These are phyloP conservation scores for Borostomias antarcticus DNA, from an alignment of 2,797 vertebrate genomes.

Conservation along the genomic window DNA sequence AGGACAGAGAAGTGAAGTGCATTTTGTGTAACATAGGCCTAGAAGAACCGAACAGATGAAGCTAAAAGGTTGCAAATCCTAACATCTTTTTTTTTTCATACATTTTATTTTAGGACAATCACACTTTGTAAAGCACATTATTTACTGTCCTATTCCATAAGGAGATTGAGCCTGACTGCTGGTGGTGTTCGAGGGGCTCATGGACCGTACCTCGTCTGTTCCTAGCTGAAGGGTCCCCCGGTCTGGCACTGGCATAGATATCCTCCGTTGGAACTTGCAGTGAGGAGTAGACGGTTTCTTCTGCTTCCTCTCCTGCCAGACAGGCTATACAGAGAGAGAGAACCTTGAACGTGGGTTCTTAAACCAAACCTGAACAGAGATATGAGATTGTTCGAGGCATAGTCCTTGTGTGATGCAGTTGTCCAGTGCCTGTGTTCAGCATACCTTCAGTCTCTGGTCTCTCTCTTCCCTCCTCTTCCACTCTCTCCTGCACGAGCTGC, in stretches of 20 bases:
- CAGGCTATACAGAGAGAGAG: constrained; percentile 13
- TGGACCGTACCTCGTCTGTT: constrained; percentile 54
- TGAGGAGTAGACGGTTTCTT: constrained; percentile 43
- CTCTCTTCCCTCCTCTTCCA: background rate
- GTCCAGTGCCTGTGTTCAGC: background rate
- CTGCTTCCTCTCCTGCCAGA: constrained; percentile 48
- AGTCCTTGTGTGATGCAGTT: background rate
- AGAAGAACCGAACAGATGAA: too few relatives aligned
- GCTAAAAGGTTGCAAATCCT: too few relatives aligned
- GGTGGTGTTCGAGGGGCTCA: background rate
- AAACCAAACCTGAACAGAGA: background rate
- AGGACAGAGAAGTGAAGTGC: too few relatives aligned
- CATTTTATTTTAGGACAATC: too few relatives aligned
- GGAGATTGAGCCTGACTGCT: too few relatives aligned
- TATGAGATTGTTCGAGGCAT: background rate
- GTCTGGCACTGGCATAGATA: constrained; percentile 54
- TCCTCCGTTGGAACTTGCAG: constrained; percentile 56
- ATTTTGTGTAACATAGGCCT: too few relatives aligned
- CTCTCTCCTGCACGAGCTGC: background rate
- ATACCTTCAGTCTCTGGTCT: constrained; percentile 39
- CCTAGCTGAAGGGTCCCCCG: rapidly evolving
- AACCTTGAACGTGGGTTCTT: too few relatives aligned
- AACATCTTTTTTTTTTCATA: too few relatives aligned
- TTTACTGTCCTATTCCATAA: background rate
- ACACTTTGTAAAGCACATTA: too few relatives aligned